These are phyloP conservation scores for Lepidochitona cinerea DNA, from an alignment of 2,888 invertebrate genomes.

Conservation along the genomic window DNA sequence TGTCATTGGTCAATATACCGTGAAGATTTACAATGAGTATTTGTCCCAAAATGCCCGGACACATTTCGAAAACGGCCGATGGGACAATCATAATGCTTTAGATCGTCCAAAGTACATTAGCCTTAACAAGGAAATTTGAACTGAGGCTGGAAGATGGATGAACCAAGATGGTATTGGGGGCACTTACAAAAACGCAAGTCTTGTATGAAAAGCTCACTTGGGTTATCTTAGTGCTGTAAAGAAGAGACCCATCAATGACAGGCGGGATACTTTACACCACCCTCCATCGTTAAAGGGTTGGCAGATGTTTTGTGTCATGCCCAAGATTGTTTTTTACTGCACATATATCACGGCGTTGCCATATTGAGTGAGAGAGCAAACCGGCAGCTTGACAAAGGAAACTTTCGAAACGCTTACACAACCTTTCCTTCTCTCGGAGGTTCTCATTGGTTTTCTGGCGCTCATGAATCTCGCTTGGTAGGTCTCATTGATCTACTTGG, in stretches of 20 bases:
- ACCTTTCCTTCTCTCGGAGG: neutral
- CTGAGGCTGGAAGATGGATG: neutral
- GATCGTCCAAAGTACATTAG: neutral
- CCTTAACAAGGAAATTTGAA: neutral
- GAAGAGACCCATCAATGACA: too few relatives aligned
- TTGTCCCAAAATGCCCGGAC: neutral
- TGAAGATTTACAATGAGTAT: neutral
- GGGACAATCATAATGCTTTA: neutral
- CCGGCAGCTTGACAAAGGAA: too few relatives aligned
- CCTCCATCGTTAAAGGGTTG: too few relatives aligned
- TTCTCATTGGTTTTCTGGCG: neutral
- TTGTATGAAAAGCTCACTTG: too few relatives aligned
- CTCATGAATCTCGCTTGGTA: slow-evolving; percentile 9
- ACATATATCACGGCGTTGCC: too few relatives aligned
- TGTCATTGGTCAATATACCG: neutral
- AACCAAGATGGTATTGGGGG: neutral
- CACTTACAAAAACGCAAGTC: neutral
- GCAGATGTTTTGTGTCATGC: too few relatives aligned
- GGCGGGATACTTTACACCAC: too few relatives aligned
- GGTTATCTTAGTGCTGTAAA: too few relatives aligned
- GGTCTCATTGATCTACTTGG: slow-evolving; percentile 10
- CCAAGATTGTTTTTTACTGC: too few relatives aligned
- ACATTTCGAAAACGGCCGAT: neutral
- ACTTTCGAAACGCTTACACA: slow-evolving; percentile 14
- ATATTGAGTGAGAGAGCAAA: too few relatives aligned